A percentile compares a stretch with the other conserved stretches of the same genome.
These are phyloP conservation scores for Sebastes kiyomatsui DNA, from an alignment of 2,797 vertebrate species.

Conservation along the genomic window DNA sequence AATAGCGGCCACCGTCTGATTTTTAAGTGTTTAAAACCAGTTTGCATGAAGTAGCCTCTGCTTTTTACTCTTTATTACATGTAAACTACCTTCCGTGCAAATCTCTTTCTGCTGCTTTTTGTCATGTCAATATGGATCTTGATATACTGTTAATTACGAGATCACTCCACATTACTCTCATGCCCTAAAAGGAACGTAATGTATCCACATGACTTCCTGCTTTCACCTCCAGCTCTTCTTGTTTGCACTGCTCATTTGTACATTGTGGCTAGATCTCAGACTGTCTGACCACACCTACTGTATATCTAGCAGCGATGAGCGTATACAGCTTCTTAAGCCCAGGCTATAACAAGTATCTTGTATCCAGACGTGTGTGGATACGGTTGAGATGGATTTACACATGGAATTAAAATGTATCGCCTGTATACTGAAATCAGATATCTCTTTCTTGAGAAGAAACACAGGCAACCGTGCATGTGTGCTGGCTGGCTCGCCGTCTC, in stretches of 20 bases:
- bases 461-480: background rate
- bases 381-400: background rate
- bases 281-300: constrained; percentile 27
- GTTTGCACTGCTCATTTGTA: constrained; percentile 17
- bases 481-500: background rate
- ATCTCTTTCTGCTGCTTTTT: background rate
- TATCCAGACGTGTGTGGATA: background rate
- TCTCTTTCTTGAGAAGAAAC: background rate
- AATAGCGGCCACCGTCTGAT: too few relatives aligned
- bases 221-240: constrained; percentile 16
- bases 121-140: background rate
- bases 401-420: constrained; percentile 19
- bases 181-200: background rate
- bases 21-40: background rate
- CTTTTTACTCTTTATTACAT: background rate
- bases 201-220: background rate
- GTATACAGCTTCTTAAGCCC: background rate
- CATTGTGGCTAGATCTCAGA: background rate
- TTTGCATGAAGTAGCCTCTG: background rate
- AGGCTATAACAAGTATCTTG: background rate
- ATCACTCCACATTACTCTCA: background rate
- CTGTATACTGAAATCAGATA: constrained; percentile 3
- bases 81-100: background rate
- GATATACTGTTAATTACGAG: background rate
- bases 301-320: background rate